Evolutionary conservation across 2,797 vertebrate species (phyloP), one percentile per base, ranked within the genome.

Genomic region (Aratinga solstitialis): DNA sequence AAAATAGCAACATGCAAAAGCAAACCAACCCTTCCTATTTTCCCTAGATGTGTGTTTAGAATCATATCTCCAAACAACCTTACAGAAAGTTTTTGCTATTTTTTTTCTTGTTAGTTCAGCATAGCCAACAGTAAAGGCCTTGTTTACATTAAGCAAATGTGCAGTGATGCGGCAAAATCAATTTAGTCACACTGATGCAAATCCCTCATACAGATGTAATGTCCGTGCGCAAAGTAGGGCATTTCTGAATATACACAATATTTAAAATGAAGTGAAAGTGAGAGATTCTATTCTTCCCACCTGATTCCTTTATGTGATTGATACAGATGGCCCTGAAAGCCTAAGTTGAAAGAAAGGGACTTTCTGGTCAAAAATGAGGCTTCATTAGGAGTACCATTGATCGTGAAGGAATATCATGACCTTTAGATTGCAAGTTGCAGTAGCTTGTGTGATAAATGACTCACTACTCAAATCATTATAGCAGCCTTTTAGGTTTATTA

Each of bases 141-240:
- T 94, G 84, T 95, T 95, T 95, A 95, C 90, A 87, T 95, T 89
- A 94, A 87, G 86, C 66, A 94, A 95, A 95, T 87, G 86, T 92
- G 92, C 94, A 94, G 29, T 76, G 92, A 96, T 94, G 92, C 90
- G 82, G 93, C 77, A 95, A 95, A 97, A 97, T 96, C 90, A 82
- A 82, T 95, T 97, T 92, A 95, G 95, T 92, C 94, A 90, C 93
- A 94, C 67, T 94, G 86, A 90, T 94, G 94, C 88, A 95, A 95
- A 94, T 95, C 77, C 47, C 40, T 95, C 88, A 53, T 53, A 84
- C 51, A 73, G 71, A 92, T 87, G 63, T 90, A 94, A 89, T 77
- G 91, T 56, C 53, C 80, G 26, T 63, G 87, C 88, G 88, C 88
- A 89, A 95, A 95, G 74, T 91, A 95, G 94, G 93, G 34, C 76